phyloP scores from a whole-genome alignment of 92 coral and sea anemone genomes.

The Nematostella vectensis region DNA sequence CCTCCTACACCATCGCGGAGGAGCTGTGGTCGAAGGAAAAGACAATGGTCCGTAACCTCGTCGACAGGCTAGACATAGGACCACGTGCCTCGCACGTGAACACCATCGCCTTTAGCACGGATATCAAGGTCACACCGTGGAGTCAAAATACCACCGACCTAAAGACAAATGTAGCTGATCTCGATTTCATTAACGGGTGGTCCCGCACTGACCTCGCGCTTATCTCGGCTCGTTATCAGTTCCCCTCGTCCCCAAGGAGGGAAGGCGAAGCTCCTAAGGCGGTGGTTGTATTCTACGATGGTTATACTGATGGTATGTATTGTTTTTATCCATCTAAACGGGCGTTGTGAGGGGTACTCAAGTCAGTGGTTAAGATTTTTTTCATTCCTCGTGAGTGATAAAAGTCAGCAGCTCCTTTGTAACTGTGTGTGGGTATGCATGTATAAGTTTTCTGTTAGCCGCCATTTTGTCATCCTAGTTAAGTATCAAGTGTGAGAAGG shows the following conservation, averaged over 20 bases:
- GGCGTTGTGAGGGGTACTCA: no score
- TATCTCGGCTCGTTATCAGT: constrained; percentile 16
- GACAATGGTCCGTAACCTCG: constrained; percentile 18
- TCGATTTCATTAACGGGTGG: constrained; percentile 36
- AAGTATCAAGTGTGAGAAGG: no score
- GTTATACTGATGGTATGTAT: constrained; percentile 32
- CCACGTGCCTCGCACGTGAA: constrained; percentile 36
- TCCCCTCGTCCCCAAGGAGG: constrained; percentile 30
- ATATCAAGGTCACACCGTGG: constrained; percentile 20
- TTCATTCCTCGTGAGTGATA: no score
- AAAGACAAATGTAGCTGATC: constrained; percentile 14
- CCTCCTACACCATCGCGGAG: constrained; percentile 32
- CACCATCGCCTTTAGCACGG: constrained; percentile 33
- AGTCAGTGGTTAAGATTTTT: no score
- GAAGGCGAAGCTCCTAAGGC: constrained; percentile 26
- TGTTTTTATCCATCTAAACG: no score
- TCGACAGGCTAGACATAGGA: constrained; percentile 27
- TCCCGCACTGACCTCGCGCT: constrained; percentile 43
- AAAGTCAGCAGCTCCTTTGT: no score
- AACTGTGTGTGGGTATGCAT: no score
- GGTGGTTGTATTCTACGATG: constrained; percentile 37
- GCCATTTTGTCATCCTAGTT: no score
- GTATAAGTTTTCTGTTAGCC: no score
- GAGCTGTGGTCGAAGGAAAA: constrained; percentile 38
- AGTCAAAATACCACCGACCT: constrained; percentile 19